Evolutionary conservation across 2,888 invertebrate genomes (phyloP), one percentile per base, ranked within the genome.

Genomic region (Mechanitis mazaeus): DNA sequence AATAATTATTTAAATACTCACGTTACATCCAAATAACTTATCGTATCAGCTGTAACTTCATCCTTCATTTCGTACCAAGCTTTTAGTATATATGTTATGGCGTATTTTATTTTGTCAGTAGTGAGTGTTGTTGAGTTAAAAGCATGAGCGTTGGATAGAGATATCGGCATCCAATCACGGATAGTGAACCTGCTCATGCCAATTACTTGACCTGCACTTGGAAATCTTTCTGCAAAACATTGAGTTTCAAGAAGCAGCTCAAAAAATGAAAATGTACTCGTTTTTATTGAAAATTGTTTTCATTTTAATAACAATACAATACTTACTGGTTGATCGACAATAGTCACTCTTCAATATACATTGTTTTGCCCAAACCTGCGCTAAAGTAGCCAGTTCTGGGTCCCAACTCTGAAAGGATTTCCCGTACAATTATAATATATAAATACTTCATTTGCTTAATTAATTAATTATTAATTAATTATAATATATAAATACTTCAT

Each of bases 251-350:
- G 3, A 45, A 45, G 20, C 20, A 20, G 20, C 20, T 20, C 20
- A 20, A 35, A 35, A 35, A 35, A 35, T 5, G 35, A 35, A 2
- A 35, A 35, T 35, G 35, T 35, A 35, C 6, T 35, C 35, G 3
- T 35, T 35, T 35, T 35, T 35, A 35, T 5, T n/a, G 3, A 45
- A 7, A n/a, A 9, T 45, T 45, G 12, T 47, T 47, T 20, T 20
- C 20, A 20, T 20, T 0, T 20, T 20, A 4, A 47, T 47, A 20
- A 20, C 4, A 28, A 6, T n/a, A 1, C 20, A 50, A 38, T 54
- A 76, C 84, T 81, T 71, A 88, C 88, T 78, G 0, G 84, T 78
- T 2, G 86, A 80, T 72, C 84, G 70, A 64, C 88, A 89, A 5
- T 79, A 12, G 58, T 87, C 86, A 2, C 75, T 78, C 12, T 64